Evolutionary conservation across 2,113 vertebrate genomes (phyloP).

Genomic region (Pelmatolapia mariae): DNA sequence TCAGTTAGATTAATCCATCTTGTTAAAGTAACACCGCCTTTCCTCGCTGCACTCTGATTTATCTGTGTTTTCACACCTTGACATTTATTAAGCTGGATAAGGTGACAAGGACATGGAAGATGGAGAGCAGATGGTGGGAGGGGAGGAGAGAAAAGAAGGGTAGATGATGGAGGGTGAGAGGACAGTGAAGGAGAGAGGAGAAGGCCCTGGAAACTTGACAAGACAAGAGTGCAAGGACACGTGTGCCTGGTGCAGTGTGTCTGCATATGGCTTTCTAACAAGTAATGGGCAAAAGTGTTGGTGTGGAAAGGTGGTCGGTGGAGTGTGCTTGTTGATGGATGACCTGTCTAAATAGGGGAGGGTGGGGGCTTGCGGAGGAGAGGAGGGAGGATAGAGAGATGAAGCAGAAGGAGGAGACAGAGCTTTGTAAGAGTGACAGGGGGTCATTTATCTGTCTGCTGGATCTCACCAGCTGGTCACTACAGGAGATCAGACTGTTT

Average conservation of each 20-base stretch:
- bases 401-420: neutral
- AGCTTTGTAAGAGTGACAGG: slow-evolving; percentile 36
- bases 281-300: neutral
- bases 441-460: slow-evolving; percentile 54
- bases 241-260: slow-evolving; percentile 25
- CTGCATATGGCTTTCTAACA: slow-evolving; percentile 36
- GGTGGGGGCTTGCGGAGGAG: neutral
- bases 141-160: neutral
- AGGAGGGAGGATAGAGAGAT: neutral
- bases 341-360: slow-evolving; percentile 19
- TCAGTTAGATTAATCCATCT: neutral
- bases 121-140: slow-evolving; percentile 22
- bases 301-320: neutral
- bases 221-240: neutral
- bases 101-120: slow-evolving; percentile 10
- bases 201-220: neutral
- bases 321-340: slow-evolving; percentile 44
- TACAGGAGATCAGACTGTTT: neutral
- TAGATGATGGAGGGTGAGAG: neutral
- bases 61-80: slow-evolving; percentile 4
- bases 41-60: neutral
- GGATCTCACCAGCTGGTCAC: slow-evolving; percentile 9
- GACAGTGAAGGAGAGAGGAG: neutral
- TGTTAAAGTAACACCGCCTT: neutral
- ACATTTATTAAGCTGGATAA: slow-evolving; percentile 15